These are phyloP conservation scores for Macrotus californicus DNA, from an alignment of 2,113 vertebrate genomes.

Conservation along the genomic window DNA sequence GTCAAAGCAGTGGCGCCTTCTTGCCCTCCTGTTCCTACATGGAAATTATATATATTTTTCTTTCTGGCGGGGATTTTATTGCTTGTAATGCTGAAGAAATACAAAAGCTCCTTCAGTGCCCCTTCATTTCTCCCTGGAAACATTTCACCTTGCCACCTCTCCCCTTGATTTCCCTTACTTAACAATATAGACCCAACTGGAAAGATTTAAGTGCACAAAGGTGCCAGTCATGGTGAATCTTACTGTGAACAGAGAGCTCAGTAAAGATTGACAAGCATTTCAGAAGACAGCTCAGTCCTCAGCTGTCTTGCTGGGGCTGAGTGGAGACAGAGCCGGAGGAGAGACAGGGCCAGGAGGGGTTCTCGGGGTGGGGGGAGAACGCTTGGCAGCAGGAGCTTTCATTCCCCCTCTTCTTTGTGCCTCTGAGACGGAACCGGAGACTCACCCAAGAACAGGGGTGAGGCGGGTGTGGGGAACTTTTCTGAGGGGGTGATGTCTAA, in stretches of 20 bases:
- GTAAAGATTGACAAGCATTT: not conserved
- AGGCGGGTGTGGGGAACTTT: not conserved
- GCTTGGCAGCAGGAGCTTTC: no score
- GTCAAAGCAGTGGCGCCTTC: accelerated
- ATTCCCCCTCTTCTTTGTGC: not conserved
- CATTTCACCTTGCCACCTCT: not conserved
- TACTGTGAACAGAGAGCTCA: not conserved
- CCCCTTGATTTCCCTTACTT: not conserved
- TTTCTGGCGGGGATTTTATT: not conserved
- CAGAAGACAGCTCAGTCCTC: not conserved
- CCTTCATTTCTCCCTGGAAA: not conserved
- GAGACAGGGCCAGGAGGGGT: not conserved
- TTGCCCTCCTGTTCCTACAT: not conserved
- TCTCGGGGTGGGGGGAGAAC: not conserved
- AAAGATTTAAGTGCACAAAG: not conserved
- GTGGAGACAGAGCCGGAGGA: no score
- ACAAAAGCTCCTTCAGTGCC: not conserved
- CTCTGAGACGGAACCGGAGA: not conserved
- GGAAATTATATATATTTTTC: not conserved
- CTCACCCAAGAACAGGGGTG: not conserved
- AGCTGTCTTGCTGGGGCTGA: no score
- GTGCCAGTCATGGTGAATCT: not conserved
- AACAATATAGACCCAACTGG: not conserved
- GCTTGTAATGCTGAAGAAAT: not conserved
- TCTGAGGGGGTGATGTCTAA: not conserved